These are phyloP conservation scores for Elysia crispata DNA, from an alignment of 2,888 invertebrate genomes.

Conservation along the genomic window DNA sequence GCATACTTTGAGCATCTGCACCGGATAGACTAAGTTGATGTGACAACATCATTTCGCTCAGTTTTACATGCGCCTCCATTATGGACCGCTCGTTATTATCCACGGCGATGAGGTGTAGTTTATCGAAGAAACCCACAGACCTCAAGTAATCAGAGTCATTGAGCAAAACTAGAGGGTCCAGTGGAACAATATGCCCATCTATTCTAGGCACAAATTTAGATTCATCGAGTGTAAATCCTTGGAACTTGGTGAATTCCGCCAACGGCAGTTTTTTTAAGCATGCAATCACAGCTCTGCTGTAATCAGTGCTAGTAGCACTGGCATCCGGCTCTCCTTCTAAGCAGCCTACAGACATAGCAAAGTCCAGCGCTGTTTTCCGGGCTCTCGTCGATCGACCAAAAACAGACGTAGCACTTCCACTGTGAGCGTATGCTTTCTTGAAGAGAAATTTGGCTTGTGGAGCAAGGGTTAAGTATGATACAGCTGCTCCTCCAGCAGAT, in stretches of 20 bases:
- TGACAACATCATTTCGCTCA: neutral
- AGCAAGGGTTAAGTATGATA: neutral
- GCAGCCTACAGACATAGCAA: constrained; percentile 1
- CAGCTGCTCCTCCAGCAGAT: constrained; percentile 29
- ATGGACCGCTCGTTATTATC: constrained; percentile 20
- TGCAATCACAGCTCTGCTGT: neutral
- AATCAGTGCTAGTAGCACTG: neutral
- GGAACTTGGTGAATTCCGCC: neutral
- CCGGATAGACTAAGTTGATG: no score
- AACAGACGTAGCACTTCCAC: constrained; percentile 20
- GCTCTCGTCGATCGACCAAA: neutral
- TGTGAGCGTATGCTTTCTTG: constrained; percentile 18
- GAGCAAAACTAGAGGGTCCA: neutral
- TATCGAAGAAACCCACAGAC: constrained; percentile 16
- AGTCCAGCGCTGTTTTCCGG: neutral
- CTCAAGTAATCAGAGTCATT: constrained; percentile 3
- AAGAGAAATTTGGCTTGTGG: constrained; percentile 16
- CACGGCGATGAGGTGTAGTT: neutral
- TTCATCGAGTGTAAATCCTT: neutral
- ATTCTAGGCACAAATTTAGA: constrained; percentile 1
- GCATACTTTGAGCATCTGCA: neutral
- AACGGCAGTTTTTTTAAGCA: constrained; percentile 7
- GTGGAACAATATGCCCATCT: constrained; percentile 17
- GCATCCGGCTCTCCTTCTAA: neutral
- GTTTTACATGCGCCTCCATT: neutral